These are phyloP conservation scores for Amphiprion percula DNA, from an alignment of 2,113 vertebrate species.

Conservation along the genomic window DNA sequence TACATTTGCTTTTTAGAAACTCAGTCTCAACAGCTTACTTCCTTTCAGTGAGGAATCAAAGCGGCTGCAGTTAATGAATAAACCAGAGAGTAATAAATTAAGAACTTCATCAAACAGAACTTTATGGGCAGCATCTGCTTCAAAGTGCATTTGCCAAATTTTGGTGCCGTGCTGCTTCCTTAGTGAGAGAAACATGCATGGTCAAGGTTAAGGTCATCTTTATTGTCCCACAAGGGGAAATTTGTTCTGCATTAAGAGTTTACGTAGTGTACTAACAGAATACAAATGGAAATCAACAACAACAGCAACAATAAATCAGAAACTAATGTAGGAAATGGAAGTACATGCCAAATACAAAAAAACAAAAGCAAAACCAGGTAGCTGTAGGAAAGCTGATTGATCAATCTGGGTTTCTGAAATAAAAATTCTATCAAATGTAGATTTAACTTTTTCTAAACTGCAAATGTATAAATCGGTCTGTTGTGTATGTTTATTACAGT, in stretches of 20 bases:
- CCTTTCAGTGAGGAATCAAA: neutral
- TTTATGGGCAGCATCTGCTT: neutral
- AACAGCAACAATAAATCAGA: no score
- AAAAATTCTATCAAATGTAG: neutral
- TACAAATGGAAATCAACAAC: no score
- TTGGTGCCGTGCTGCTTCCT: neutral
- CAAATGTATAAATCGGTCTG: neutral
- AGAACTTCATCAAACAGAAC: conserved; percentile 5
- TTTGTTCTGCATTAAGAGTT: no score
- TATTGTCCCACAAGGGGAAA: no score
- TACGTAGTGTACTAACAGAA: no score
- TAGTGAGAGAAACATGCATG: neutral
- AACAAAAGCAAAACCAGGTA: no score
- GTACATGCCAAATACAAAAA: no score
- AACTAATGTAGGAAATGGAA: no score
- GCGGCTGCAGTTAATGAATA: neutral
- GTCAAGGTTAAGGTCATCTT: no score
- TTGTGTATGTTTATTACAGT: neutral
- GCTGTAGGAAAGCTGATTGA: no score
- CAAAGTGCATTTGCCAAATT: neutral
- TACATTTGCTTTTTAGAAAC: no score
- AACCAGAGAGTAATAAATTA: conserved; percentile 6
- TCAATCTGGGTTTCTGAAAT: neutral
- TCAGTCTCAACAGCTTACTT: no score
- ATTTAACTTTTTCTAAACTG: neutral